Conservation (phyloP, 1,140 invertebrate genomes). For the Dendroctonus ponderosae region DNA sequence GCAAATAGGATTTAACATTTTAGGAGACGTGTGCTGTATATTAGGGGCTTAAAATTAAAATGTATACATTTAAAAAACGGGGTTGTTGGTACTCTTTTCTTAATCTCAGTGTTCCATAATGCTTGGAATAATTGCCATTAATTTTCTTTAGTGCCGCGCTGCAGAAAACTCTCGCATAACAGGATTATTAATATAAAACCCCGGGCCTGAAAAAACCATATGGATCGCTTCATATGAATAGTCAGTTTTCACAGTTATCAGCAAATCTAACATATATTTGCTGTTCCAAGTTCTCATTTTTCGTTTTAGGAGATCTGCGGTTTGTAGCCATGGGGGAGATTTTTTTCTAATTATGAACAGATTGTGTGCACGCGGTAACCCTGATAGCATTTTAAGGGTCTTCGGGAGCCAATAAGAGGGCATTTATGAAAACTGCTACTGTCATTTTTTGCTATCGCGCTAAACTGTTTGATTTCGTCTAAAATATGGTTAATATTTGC, state of each 20-base stretch:
- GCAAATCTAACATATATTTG: slow-evolving; percentile 6
- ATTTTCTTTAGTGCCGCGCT: slow-evolving; percentile 14
- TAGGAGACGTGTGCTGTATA: slow-evolving; percentile 3
- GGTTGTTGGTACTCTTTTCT: slow-evolving; percentile 2
- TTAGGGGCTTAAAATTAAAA: slow-evolving; percentile 27
- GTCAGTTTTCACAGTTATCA: slow-evolving; percentile 7
- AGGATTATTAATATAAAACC: neutral
- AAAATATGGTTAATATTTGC: slow-evolving; percentile 3
- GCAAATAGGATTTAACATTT: slow-evolving; percentile 15
- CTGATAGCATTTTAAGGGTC: slow-evolving; percentile 43
- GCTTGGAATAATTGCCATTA: slow-evolving; percentile 24
- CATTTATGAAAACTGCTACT: slow-evolving; percentile 37
- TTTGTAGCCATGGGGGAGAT: slow-evolving; percentile 19
- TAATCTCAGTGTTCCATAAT: slow-evolving; percentile 20
- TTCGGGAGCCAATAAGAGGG: slow-evolving; percentile 40
- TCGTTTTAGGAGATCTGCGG: neutral
- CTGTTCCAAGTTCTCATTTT: neutral
- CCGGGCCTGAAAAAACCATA: neutral
- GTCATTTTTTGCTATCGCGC: slow-evolving; percentile 25
- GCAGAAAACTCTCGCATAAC: slow-evolving; percentile 1
- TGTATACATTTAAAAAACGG: slow-evolving; percentile 14
- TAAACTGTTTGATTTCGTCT: neutral
- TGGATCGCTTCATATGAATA: neutral
- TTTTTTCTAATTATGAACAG: slow-evolving; percentile 42
- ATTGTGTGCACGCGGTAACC: slow-evolving; percentile 35